phyloP scores from a whole-genome alignment of 2,888 invertebrate species.

The Caradrina clavipalpis region DNA sequence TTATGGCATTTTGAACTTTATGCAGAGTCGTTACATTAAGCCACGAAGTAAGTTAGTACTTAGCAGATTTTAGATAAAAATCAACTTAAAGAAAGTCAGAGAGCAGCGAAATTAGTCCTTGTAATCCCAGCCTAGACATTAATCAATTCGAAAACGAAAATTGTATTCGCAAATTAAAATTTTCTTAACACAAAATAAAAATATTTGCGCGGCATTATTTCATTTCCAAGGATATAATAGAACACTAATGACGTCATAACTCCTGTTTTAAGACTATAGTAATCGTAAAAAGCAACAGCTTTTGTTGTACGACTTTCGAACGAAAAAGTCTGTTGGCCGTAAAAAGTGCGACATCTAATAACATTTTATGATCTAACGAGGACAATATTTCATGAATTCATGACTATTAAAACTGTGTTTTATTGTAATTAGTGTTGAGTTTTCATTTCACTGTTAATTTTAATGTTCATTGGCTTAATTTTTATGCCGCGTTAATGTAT shows the following conservation, averaged over 20 bases:
- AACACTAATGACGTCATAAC: constrained; percentile 65
- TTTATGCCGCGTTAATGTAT: background rate
- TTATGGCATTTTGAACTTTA: too few relatives aligned
- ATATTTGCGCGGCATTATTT: constrained; percentile 55
- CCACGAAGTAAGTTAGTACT: background rate
- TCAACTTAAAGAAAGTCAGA: background rate
- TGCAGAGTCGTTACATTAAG: too few relatives aligned
- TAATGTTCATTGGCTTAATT: constrained; percentile 1
- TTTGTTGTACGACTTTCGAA: constrained; percentile 58
- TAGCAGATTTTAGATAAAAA: background rate
- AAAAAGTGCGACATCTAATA: constrained; percentile 65
- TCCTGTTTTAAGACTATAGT: constrained; percentile 62
- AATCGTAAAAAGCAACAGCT: constrained; percentile 65
- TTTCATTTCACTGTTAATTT: constrained; percentile 11
- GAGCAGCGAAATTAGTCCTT: background rate
- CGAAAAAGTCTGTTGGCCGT: constrained; percentile 56
- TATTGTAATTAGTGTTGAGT: constrained; percentile 38
- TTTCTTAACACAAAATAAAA: constrained; percentile 45
- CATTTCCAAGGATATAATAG: constrained; percentile 52
- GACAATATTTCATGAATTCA: constrained; percentile 59
- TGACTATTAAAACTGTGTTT: constrained; percentile 39
- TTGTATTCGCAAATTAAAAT: constrained; percentile 37
- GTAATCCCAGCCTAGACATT: constrained; percentile 2
- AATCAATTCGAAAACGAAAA: constrained; percentile 18
- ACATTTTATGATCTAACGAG: constrained; percentile 66